Conservation (phyloP, 2,797 vertebrate species). For the Scleropages formosus region DNA sequence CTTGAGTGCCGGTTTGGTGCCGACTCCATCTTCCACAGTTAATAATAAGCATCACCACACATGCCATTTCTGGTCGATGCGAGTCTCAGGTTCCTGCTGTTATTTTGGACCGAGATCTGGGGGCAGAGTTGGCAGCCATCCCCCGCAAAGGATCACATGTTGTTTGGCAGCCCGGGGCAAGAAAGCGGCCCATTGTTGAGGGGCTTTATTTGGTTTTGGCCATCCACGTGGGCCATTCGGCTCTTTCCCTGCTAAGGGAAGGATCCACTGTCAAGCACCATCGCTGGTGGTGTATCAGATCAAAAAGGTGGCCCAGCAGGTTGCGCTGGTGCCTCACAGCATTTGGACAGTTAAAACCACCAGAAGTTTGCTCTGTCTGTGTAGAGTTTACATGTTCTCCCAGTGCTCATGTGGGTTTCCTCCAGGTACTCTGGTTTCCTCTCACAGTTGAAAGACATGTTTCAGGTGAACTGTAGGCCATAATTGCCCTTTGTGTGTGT, state of each 20-base stretch:
- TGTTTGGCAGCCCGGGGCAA: conserved; percentile 64
- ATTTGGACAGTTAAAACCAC: too few species aligned
- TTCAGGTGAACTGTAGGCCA: too few species aligned
- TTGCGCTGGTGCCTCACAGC: too few species aligned
- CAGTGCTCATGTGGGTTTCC: too few species aligned
- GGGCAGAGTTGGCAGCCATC: conserved; percentile 55
- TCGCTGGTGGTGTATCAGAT: too few species aligned
- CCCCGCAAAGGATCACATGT: conserved; percentile 64
- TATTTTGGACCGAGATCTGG: conserved; percentile 59
- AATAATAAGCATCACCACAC: conserved; percentile 46
- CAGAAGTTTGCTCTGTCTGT: too few species aligned
- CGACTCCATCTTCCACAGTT: conserved; percentile 31
- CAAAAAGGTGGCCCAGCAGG: too few species aligned
- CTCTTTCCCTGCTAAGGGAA: conserved; percentile 38
- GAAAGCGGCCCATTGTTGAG: conserved; percentile 65
- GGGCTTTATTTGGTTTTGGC: conserved; percentile 69
- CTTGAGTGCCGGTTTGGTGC: neutral
- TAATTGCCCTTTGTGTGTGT: too few species aligned
- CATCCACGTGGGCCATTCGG: conserved; percentile 42
- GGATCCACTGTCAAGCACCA: too few species aligned
- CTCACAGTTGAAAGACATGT: too few species aligned
- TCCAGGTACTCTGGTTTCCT: too few species aligned
- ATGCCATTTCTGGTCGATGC: conserved; percentile 51
- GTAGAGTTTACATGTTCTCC: too few species aligned
- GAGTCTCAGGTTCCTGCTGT: conserved; percentile 55